Conservation (phyloP, 2,888 invertebrate species). For the Tenodera sinensis region DNA sequence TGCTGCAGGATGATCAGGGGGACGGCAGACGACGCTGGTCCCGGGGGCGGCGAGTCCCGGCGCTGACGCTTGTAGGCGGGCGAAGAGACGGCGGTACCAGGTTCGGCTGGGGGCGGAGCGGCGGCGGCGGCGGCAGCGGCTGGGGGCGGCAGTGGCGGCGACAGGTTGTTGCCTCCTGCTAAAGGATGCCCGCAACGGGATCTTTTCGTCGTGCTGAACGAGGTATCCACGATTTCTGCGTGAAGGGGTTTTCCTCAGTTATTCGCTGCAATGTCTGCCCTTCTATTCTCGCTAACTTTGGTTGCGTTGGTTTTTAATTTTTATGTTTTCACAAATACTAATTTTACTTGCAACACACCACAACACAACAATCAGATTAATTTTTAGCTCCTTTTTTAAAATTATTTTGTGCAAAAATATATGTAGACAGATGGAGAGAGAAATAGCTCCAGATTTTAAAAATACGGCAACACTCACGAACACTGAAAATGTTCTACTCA, state of each 20-base stretch:
- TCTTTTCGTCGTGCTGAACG: constrained; percentile 20
- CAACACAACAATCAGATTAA: background rate
- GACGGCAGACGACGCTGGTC: constrained; percentile 36
- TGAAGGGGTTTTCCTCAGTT: background rate
- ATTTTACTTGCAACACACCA: background rate
- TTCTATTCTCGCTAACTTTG: background rate
- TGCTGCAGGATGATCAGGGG: constrained; percentile 41
- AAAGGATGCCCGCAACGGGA: constrained; percentile 7
- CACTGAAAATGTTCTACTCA: background rate
- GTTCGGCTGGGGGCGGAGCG: constrained; percentile 31
- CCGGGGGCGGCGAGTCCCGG: constrained; percentile 26
- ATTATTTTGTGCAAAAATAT: constrained; percentile 8
- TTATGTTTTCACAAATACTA: background rate
- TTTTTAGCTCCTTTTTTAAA: background rate
- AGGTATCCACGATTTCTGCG: constrained; percentile 25
- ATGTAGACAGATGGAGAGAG: background rate
- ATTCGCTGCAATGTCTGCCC: background rate
- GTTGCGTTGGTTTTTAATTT: background rate
- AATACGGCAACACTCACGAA: background rate
- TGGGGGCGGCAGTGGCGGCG: constrained; percentile 37
- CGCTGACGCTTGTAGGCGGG: constrained; percentile 32
- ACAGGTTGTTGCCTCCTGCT: constrained; percentile 25
- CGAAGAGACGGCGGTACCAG: constrained; percentile 37
- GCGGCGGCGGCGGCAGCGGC: constrained; percentile 36
- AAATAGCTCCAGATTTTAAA: background rate